Evolutionary conservation across 2,797 vertebrate genomes (phyloP), one percentile per base, ranked within the genome.

Genomic region (Enteromius unitaeniatus): DNA sequence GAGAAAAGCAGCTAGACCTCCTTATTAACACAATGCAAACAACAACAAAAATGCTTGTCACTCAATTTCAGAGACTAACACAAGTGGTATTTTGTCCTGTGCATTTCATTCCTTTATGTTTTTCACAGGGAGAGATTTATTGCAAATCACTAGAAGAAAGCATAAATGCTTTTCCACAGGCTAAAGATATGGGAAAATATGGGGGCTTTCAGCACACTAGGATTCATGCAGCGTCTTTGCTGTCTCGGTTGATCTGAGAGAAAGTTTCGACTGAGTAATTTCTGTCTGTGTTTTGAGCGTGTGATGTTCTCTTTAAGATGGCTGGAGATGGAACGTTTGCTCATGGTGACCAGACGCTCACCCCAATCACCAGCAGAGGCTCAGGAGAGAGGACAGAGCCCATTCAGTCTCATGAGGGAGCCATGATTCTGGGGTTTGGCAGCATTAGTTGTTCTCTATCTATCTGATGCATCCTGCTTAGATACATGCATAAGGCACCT

Each of bases 231-330:
- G 15, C 21, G 37, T 62, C n/a, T 49, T 31, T 58, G 45, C 31
- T 65, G 10, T 76, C 49, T 79, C 65, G 79, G 49, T 69, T 83
- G 70, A 62, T 70, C 55, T 49, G 13, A 64, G 13, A 45, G n/a
- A 75, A 70, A 51, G 60, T 58, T 85, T 60, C 21, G 4, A 69
- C 14, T 58, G n/a, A 70, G 37, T 67, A 1, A 45, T 68, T 81
- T 65, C 40, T 78, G 37, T 82, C 69, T 47, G 21, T 78, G 42
- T 85, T 73, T 78, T 73, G 47, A 82, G 14, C 65, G 10, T 87
- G 77, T 51, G 45, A 83, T 86, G 49, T 85, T 28, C 73, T 81
- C 55, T 83, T 86, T 81, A 80, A 26, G 42, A 58, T 53, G 68
- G 47, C 74, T 51, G 37, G 47, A 40, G 53, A 45, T 65, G 75